phyloP scores from a whole-genome alignment of 35 echinoderm and acorn worm genomes.

The Patiria miniata region DNA sequence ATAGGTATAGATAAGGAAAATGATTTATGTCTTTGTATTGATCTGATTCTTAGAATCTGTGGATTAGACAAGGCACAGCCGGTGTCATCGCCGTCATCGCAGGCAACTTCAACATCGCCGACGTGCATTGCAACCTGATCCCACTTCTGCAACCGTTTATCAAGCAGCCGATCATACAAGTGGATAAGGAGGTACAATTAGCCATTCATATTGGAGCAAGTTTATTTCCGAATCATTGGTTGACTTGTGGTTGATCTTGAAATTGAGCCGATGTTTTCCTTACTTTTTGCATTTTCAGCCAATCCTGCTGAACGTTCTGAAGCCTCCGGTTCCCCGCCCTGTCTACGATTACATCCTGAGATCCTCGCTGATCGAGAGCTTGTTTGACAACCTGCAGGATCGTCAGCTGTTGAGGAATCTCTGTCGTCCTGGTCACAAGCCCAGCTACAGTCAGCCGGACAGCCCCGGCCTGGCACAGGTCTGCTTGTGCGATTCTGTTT shows the following conservation, averaged over 20 bases:
- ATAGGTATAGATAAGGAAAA: too few relatives aligned
- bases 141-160: constrained; percentile 80
- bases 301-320: constrained; percentile 82
- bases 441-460: constrained; percentile 64
- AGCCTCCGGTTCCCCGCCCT: constrained; percentile 68
- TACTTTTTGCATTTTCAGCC: constrained; percentile 57
- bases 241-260: not conserved
- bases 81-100: constrained; percentile 85
- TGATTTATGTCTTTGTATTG: too few relatives aligned
- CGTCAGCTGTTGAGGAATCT: constrained; percentile 74
- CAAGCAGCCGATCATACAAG: constrained; percentile 92
- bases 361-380: constrained; percentile 41
- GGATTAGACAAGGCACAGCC: constrained; percentile 80
- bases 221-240: too few relatives aligned
- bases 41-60: constrained; percentile 60
- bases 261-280: not conserved
- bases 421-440: constrained; percentile 64
- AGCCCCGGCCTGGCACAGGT: constrained; percentile 76
- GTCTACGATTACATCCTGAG: constrained; percentile 92
- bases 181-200: constrained; percentile 85
- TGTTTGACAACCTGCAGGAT: constrained; percentile 77
- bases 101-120: constrained; percentile 81
- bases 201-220: too few relatives aligned
- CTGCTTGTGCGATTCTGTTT: not conserved
- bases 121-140: constrained; percentile 89